phyloP scores from a whole-genome alignment of 2,797 vertebrate species.

The Mormyrus proboscirostris region DNA sequence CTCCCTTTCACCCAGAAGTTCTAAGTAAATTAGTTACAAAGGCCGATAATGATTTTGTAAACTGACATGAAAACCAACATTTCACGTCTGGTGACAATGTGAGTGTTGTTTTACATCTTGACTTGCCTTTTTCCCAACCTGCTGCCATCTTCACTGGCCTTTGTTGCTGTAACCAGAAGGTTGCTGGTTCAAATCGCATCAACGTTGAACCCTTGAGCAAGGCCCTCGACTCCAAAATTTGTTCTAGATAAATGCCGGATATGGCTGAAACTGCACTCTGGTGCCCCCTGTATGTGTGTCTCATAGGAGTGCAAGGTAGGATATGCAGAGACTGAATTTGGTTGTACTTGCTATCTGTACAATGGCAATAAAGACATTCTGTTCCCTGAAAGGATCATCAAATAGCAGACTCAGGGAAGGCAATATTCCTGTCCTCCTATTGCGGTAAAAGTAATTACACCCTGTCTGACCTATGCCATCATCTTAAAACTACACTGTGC shows the following conservation, averaged over 20 bases:
- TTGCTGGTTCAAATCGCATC: background rate
- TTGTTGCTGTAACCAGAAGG: background rate
- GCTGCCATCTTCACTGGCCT: background rate
- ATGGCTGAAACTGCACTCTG: background rate
- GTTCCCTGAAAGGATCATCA: background rate
- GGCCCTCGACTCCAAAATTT: background rate
- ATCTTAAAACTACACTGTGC: background rate
- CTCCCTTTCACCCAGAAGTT: background rate
- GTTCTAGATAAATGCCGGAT: background rate
- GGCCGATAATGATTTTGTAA: background rate
- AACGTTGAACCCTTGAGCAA: background rate
- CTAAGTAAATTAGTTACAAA: background rate
- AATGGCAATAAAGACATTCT: background rate
- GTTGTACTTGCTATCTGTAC: background rate
- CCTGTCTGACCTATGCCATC: background rate
- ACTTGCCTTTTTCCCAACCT: background rate
- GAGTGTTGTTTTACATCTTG: background rate
- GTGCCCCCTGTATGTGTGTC: background rate
- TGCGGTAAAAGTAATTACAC: background rate
- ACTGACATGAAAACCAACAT: background rate
- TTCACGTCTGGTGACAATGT: background rate
- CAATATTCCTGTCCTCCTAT: background rate
- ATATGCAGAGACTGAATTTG: background rate
- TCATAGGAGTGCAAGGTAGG: background rate
- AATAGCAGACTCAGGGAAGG: background rate